Base-by-base conservation (phyloP, 2,888 invertebrate genomes). In the Helicoverpa assulta region DNA sequence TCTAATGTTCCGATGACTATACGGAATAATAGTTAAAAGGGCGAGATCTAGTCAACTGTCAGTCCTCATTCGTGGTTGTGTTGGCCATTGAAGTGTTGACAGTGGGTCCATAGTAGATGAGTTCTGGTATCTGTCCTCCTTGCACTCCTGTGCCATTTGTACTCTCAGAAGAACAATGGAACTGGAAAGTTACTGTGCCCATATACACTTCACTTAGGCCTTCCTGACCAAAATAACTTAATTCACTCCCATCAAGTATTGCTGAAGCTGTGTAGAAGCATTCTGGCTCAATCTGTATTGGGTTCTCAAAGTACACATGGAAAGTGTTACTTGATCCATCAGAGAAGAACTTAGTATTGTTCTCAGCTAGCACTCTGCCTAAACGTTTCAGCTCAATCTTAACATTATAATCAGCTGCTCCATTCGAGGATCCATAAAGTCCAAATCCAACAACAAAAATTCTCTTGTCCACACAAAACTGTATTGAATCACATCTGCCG, bases 141-240 rank as follows among this genome's bases (percentile, higher is more conserved):
- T 99, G 99, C 5, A 99, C 99, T 10, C 99, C 99, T 0, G 99
- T 99, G 58, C 99, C 99, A 88, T 99, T 99, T 66, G 99, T 99
- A 94, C 99, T 99, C 90, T 99, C 99, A 7, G 99, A 98, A 63
- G 99, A 99, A 93, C 99, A 99, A 93, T 99, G 99, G 94, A 99
- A 99, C 95, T 99, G 99, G 95, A 99, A 99, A 76, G 98, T 99
- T 68, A 99, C 99, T 88, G 98, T 98, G 5, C 99, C 99, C 91
- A 98, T 98, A 67, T 98, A 98, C 54, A 99, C 98, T 94, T 99
- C 99, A 86, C 98, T 98, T 96, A 99, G 97, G 26, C 99, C 99
- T 93, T 99, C 99, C 92, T 99, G 99, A 7, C 99, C 99, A 92
- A 99, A 99, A 93, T 99, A 99, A 94, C 99, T 99, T 81, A 99